Evolutionary conservation across 2,797 vertebrate genomes (phyloP).

Genomic region (Sebastes trivittatus): DNA sequence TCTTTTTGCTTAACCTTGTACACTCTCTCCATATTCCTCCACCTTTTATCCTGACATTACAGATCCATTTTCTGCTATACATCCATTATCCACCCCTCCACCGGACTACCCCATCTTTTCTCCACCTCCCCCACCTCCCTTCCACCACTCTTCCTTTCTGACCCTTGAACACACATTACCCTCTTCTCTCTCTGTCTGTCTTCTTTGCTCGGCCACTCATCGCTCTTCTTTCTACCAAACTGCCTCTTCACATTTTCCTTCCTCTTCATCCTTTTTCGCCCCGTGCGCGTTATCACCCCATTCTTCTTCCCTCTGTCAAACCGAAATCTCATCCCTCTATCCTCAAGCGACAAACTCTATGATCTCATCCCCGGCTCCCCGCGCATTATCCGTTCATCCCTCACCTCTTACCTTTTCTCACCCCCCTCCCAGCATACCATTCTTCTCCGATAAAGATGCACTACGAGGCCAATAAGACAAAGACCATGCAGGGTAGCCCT

Average conservation of each 20-base stretch:
- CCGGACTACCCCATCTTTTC: not conserved
- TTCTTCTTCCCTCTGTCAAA: slow-evolving; percentile 48
- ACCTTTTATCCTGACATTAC: slow-evolving; percentile 21
- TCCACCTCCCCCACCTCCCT: not conserved
- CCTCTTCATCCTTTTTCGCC: slow-evolving; percentile 36
- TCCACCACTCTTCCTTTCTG: not conserved
- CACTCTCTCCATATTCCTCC: slow-evolving; percentile 5
- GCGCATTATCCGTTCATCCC: slow-evolving; percentile 24
- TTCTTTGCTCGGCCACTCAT: slow-evolving; percentile 40
- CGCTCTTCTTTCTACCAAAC: slow-evolving; percentile 21
- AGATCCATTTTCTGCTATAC: slow-evolving; percentile 24
- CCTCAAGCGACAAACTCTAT: slow-evolving; percentile 40
- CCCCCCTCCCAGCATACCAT: not conserved
- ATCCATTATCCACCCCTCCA: slow-evolving; percentile 42
- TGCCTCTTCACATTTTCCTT: slow-evolving; percentile 24
- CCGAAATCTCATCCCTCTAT: slow-evolving; percentile 43
- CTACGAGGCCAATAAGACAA: slow-evolving; percentile 47
- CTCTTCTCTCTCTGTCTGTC: slow-evolving; percentile 11
- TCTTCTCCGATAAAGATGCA: slow-evolving; percentile 55
- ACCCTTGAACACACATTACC: slow-evolving; percentile 12
- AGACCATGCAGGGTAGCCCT: slow-evolving; percentile 34
- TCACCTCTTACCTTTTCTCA: slow-evolving; percentile 28
- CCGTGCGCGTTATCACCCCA: slow-evolving; percentile 13
- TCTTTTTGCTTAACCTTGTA: slow-evolving; percentile 42
- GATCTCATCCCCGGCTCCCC: slow-evolving; percentile 26